Evolutionary conservation across 2,797 vertebrate species (phyloP).

Genomic region (Emys orbicularis): DNA sequence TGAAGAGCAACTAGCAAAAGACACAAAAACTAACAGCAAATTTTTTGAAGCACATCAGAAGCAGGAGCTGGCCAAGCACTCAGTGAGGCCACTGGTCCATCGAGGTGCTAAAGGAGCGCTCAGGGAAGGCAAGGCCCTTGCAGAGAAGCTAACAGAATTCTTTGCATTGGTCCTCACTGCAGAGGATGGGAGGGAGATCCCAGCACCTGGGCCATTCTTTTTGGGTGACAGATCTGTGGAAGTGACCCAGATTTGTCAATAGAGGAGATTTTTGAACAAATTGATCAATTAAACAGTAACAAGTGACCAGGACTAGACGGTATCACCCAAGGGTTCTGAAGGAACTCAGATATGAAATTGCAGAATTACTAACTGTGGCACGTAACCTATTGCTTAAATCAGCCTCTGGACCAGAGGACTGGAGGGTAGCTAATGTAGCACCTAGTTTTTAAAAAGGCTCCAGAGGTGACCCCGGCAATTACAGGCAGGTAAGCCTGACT

Average conservation of each 20-base stretch:
- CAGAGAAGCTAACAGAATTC: neutral
- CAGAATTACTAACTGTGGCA: neutral
- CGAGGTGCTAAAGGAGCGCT: accelerated
- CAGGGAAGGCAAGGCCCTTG: neutral
- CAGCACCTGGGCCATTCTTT: neutral
- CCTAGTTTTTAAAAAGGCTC: neutral
- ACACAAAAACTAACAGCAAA: neutral
- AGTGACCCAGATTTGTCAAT: neutral
- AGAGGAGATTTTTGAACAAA: neutral
- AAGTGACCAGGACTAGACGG: neutral
- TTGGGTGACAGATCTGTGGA: neutral
- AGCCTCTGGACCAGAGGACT: neutral
- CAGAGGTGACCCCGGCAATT: neutral
- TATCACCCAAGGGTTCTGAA: neutral
- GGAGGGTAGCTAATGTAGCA: neutral
- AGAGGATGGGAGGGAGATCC: neutral
- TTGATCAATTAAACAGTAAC: neutral
- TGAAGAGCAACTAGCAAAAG: neutral
- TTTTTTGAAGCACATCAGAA: neutral
- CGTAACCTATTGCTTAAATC: neutral
- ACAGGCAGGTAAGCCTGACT: neutral
- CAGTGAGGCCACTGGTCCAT: neutral
- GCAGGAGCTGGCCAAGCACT: neutral
- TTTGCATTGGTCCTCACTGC: neutral
- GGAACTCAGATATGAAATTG: neutral